Conservation (phyloP, 1,140 invertebrate genomes). For the Stratiolaelaps scimitus region DNA sequence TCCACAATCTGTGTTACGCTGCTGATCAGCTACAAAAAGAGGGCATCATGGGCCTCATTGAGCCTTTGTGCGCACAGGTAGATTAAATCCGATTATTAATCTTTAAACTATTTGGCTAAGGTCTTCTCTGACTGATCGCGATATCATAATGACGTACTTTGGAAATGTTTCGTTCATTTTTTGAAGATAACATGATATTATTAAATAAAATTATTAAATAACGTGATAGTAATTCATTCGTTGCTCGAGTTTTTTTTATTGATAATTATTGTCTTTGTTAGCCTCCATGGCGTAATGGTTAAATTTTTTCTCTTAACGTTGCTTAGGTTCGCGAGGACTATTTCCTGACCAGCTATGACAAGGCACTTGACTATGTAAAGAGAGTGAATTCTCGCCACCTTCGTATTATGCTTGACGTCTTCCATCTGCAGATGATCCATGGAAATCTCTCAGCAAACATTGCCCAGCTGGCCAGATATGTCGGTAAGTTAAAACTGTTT, state of each 20-base stretch:
- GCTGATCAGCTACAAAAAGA: neutral
- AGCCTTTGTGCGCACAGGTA: constrained; percentile 21
- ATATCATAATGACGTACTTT: too few species aligned
- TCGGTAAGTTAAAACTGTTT: constrained; percentile 1
- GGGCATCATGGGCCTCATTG: constrained; percentile 13
- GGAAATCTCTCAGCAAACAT: constrained; percentile 24
- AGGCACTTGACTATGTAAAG: constrained; percentile 4
- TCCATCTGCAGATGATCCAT: constrained; percentile 29
- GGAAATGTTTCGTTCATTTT: too few species aligned
- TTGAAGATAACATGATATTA: too few species aligned
- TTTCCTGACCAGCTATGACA: constrained; percentile 15
- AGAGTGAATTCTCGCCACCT: constrained; percentile 6
- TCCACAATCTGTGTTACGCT: constrained; percentile 10
- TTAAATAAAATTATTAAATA: too few species aligned
- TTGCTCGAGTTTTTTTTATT: neutral
- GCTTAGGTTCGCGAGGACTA: constrained; percentile 1
- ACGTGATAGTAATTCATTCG: too few species aligned
- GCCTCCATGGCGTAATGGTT: neutral
- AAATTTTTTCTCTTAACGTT: neutral
- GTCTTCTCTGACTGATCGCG: too few species aligned
- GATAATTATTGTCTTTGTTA: neutral
- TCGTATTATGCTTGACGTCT: constrained; percentile 26
- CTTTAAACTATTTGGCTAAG: too few species aligned
- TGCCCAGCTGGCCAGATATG: neutral
- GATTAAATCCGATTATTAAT: too few species aligned